Conservation (phyloP, 2,113 vertebrate species). For the Istiophorus platypterus region DNA sequence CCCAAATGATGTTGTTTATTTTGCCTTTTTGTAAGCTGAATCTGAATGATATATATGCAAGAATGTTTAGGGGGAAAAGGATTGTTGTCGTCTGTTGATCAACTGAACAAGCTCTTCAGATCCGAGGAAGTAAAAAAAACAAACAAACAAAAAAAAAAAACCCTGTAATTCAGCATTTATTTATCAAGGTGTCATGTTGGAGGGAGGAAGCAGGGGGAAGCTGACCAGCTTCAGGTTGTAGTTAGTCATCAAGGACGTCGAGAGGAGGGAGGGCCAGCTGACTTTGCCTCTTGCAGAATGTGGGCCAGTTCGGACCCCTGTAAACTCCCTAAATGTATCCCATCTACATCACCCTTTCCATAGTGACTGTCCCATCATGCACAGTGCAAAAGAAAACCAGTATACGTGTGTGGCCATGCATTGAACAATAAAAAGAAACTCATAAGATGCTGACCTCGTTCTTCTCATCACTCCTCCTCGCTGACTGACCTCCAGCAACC, state of each 20-base stretch:
- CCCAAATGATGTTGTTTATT: slow-evolving; percentile 74
- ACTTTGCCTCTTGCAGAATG: slow-evolving; percentile 36
- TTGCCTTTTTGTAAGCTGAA: slow-evolving; percentile 75
- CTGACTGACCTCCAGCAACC: not conserved
- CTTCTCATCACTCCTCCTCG: not conserved
- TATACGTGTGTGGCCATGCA: slow-evolving; percentile 82
- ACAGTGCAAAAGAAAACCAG: slow-evolving; percentile 77
- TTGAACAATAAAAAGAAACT: slow-evolving; percentile 83
- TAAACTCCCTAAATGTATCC: slow-evolving; percentile 65
- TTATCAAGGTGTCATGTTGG: slow-evolving; percentile 52
- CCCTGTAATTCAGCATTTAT: slow-evolving; percentile 46
- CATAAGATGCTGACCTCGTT: slow-evolving; percentile 19
- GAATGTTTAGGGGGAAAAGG: slow-evolving; percentile 65
- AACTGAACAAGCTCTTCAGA: slow-evolving; percentile 48
- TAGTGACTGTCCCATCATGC: slow-evolving; percentile 80
- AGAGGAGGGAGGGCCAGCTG: slow-evolving; percentile 21
- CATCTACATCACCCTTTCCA: slow-evolving; percentile 75
- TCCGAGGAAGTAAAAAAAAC: slow-evolving; percentile 1
- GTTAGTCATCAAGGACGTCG: slow-evolving; percentile 9
- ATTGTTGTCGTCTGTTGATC: slow-evolving; percentile 44
- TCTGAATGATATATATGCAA: slow-evolving; percentile 70
- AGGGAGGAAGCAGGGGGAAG: slow-evolving; percentile 8
- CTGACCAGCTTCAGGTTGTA: slow-evolving; percentile 42
- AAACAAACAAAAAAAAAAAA: slow-evolving; percentile 3
- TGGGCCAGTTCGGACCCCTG: slow-evolving; percentile 65